phyloP scores from a whole-genome alignment of 2,113 vertebrate species.

The Lonchura striata region DNA sequence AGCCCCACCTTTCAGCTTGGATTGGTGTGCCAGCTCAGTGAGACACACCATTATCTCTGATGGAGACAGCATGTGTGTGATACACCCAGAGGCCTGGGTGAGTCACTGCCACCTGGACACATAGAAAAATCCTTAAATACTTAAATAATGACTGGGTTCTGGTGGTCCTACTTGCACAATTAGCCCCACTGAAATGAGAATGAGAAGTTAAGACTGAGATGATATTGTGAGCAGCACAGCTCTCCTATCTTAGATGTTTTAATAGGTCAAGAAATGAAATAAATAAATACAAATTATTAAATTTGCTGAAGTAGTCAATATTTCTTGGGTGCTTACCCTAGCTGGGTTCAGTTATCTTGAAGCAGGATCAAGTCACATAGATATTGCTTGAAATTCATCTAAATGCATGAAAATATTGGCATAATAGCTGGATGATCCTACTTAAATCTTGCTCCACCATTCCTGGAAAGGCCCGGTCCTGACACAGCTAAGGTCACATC shows the following conservation, averaged over 20 bases:
- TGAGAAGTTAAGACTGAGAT: not conserved
- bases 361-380: not conserved
- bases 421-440: not conserved
- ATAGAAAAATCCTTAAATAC: not conserved
- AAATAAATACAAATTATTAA: not conserved
- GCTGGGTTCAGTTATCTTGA: not conserved
- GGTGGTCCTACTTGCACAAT: not conserved
- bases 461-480: not conserved
- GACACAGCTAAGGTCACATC: not conserved
- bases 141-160: not conserved
- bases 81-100: constrained; percentile 12
- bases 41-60: constrained; percentile 19
- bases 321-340: not conserved
- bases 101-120: constrained; percentile 12
- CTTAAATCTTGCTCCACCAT: not conserved
- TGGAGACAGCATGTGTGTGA: not conserved
- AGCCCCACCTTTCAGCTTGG: constrained; percentile 20
- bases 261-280: not conserved
- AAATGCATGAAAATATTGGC: not conserved
- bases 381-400: not conserved
- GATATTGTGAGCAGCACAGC: not conserved
- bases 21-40: constrained; percentile 6
- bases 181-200: not conserved
- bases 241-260: not conserved
- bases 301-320: not conserved